Evolutionary conservation across 1,140 invertebrate genomes (phyloP).

Genomic region (Cephus cinctus): DNA sequence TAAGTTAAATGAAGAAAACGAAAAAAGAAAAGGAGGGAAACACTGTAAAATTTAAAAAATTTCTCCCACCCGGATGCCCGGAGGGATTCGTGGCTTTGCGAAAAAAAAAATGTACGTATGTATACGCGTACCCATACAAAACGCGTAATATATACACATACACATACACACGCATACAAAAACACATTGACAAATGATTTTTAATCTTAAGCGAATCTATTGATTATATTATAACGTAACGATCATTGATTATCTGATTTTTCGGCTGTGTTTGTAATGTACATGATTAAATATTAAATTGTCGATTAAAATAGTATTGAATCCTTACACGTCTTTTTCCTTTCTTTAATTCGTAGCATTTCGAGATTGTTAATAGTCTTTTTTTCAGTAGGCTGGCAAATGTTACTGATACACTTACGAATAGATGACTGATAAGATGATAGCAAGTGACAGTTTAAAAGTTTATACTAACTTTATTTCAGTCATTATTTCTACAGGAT

Average conservation of each 20-base stretch:
- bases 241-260: constrained; percentile 36
- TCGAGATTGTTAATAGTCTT: too few relatives aligned
- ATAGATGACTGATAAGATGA: too few relatives aligned
- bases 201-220: constrained; percentile 28
- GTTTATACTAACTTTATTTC: too few relatives aligned
- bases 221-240: constrained; percentile 21
- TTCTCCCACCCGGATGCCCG: too few relatives aligned
- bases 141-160: constrained; percentile 7
- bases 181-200: constrained; percentile 23
- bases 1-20: constrained; percentile 12
- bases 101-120: constrained; percentile 13
- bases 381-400: too few relatives aligned
- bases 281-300: constrained; percentile 39
- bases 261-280: constrained; percentile 40
- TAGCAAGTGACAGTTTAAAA: too few relatives aligned
- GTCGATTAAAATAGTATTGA: constrained; percentile 31
- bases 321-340: too few relatives aligned
- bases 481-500: too few relatives aligned
- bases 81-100: constrained; percentile 9
- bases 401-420: too few relatives aligned
- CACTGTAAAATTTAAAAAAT: too few relatives aligned
- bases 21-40: constrained; percentile 5
- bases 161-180: constrained; percentile 21
- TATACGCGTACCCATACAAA: constrained; percentile 4
- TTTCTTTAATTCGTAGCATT: too few relatives aligned